Percentiles rank a stretch among this genome's conserved stretches.
Evolutionary conservation across 1,140 invertebrate genomes (phyloP).

Genomic region (Globodera ellingtonae): DNA sequence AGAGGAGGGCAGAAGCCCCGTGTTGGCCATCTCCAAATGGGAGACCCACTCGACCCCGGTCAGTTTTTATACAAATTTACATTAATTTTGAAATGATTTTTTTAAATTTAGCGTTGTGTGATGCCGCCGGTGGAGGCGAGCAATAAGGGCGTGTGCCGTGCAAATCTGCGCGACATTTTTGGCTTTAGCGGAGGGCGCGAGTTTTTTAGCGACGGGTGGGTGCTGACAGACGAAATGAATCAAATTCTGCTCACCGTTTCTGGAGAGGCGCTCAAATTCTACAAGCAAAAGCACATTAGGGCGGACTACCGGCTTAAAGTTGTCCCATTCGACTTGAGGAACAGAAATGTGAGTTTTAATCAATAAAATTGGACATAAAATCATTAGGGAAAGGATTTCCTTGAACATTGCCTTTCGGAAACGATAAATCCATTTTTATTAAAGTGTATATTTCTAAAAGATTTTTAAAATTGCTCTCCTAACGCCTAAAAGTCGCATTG

Average conservation of each 20-base stretch:
- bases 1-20: conserved; percentile 43
- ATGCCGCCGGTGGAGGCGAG: conserved; percentile 53
- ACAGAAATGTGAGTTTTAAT: conserved; percentile 47
- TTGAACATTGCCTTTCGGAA: too few relatives aligned
- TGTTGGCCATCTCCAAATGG: conserved; percentile 57
- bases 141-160: conserved; percentile 54
- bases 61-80: conserved; percentile 4
- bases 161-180: conserved; percentile 61
- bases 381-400: too few relatives aligned
- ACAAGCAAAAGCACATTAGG: conserved; percentile 50
- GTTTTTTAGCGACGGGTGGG: conserved; percentile 60
- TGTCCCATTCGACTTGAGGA: conserved; percentile 56
- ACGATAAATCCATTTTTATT: neutral
- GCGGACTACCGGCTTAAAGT: conserved; percentile 56
- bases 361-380: too few relatives aligned
- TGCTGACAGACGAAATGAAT: conserved; percentile 54
- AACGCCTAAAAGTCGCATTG: neutral
- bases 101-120: conserved; percentile 39
- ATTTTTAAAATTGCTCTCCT: neutral
- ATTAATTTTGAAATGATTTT: conserved; percentile 2
- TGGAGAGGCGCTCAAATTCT: conserved; percentile 62
- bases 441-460: neutral
- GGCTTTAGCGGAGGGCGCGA: conserved; percentile 61
- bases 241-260: conserved; percentile 58
- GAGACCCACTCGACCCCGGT: conserved; percentile 59